Base-by-base conservation (phyloP, 1,140 invertebrate genomes). In the Aradophagus sp. region DNA sequence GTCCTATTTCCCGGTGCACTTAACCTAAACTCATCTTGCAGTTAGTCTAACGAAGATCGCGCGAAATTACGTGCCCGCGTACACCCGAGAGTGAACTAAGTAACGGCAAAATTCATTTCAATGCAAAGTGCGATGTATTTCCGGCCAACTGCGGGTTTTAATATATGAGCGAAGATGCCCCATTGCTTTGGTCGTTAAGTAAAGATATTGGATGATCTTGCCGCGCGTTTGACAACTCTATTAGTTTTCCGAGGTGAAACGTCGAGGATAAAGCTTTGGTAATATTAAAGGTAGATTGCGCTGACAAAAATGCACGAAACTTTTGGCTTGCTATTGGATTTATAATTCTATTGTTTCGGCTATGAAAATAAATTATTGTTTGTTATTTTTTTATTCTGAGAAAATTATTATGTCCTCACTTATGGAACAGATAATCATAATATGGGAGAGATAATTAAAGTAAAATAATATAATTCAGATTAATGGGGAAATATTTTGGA, bases 41-140 rank as follows among this genome's bases (percentile, higher is more conserved):
- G 65, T 56, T 47, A 47, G 44, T 53, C 70, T 76, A 78, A 79
- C 75, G 68, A 79, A 75, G 62, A 69, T 71, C 53, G 63, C 36
- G 26, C 38, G 47, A 47, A 69, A 71, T 71, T 77, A 74, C 63
- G 62, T 63, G 62, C 44, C 32, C 20, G 36, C 36, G 69, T 70
- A 61, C 47, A 59, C 29, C 41, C 41, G 38, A 31, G 65, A 59
- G 45, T 47, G 34, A 61, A 53, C 55, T 55, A 53, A 48, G 65
- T 61, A 69, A 69, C 41, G 38, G 50, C 15, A 29, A 72, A 59
- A 68, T 73, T 61, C 67, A 74, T 76, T 76, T 71, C 67, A 74
- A 76, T 76, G 68, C 65, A 72, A 74, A 72, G 44, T 69, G 58
- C 56, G 59, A 65, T 68, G 48, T 70, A 62, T 66, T 74, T 63